Evolutionary conservation across 1,140 invertebrate genomes (phyloP).

Genomic region (Lethrus apterus): DNA sequence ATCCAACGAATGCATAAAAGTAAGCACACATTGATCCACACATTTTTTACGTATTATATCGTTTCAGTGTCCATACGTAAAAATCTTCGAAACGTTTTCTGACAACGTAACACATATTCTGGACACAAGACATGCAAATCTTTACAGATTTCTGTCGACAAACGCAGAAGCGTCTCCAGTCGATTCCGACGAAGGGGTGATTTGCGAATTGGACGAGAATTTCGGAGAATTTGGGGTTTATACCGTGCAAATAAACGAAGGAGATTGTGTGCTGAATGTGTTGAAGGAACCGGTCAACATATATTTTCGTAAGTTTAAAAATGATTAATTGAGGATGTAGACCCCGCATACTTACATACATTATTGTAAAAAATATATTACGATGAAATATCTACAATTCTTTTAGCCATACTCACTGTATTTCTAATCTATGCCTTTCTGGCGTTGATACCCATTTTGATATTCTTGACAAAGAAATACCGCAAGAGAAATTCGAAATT

Average conservation of each 20-base stretch:
- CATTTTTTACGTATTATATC: too few species aligned
- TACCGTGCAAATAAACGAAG: neutral
- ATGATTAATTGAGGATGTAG: neutral
- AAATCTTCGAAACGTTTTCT: too few species aligned
- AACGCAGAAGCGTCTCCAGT: neutral
- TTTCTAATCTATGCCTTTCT: neutral
- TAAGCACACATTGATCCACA: constrained; percentile 20
- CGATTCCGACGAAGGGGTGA: neutral
- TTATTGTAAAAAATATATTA: too few species aligned
- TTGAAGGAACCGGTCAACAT: constrained; percentile 9
- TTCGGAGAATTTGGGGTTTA: constrained; percentile 10
- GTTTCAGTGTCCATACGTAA: too few species aligned
- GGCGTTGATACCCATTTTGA: too few species aligned
- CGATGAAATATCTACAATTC: too few species aligned
- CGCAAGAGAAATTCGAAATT: too few species aligned
- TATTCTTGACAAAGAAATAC: too few species aligned
- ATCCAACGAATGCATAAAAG: constrained; percentile 26
- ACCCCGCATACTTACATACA: too few species aligned
- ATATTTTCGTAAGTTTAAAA: constrained; percentile 4
- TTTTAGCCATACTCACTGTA: constrained; percentile 9
- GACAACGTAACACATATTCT: neutral
- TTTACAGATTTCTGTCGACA: neutral
- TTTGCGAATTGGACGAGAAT: neutral
- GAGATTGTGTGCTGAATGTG: neutral
- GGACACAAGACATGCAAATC: neutral